Conservation (phyloP, 2,888 invertebrate species). For the Drosophila phalerata region DNA sequence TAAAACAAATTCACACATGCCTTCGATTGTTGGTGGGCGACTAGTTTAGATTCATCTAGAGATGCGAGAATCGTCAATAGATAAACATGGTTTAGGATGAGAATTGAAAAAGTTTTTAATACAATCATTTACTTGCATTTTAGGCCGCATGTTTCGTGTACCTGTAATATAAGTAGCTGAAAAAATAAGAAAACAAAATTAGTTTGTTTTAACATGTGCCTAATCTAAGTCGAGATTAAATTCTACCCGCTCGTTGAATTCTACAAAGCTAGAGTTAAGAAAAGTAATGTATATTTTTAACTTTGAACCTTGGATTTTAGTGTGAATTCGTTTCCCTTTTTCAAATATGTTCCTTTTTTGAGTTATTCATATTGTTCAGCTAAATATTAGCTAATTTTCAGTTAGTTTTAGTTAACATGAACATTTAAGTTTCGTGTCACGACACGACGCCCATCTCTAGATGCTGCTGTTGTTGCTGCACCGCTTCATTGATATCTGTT, state of each 20-base stretch:
- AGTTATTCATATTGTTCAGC: background rate
- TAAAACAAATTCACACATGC: slow-evolving; percentile 54
- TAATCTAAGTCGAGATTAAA: no score
- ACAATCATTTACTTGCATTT: no score
- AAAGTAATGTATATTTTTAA: background rate
- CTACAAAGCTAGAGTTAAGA: no score
- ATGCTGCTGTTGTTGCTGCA: slow-evolving; percentile 4
- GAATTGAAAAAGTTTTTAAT: no score
- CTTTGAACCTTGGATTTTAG: background rate
- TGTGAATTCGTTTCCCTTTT: background rate
- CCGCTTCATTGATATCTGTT: slow-evolving; percentile 45
- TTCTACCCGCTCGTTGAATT: no score
- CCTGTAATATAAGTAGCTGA: no score
- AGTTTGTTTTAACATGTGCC: no score
- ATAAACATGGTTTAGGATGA: no score
- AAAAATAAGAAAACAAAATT: no score
- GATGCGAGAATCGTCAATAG: slow-evolving; percentile 4
- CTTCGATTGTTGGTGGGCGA: slow-evolving; percentile 20
- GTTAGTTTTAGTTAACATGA: background rate
- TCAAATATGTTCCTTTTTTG: background rate
- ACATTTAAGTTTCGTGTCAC: slow-evolving; percentile 3
- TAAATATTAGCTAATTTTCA: background rate
- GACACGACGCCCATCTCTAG: slow-evolving; percentile 9
- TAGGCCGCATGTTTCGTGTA: no score
- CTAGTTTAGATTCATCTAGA: slow-evolving; percentile 1